A percentile compares a stretch with the other conserved stretches of the same genome.
Conservation (phyloP, 2,113 vertebrate species). For the Callocephalon fimbriatum region DNA sequence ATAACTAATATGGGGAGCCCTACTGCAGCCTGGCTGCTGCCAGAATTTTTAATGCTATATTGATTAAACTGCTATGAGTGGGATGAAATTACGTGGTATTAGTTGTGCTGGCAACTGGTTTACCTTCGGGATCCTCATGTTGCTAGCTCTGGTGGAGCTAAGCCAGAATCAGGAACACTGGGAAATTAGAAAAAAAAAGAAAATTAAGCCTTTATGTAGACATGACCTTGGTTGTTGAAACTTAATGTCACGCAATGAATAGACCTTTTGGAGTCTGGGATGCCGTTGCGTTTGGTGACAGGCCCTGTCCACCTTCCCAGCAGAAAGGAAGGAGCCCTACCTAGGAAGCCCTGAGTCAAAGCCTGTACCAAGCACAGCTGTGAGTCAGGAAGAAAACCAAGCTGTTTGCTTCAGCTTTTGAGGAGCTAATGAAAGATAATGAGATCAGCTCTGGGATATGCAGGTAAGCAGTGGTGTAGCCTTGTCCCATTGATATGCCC, state of each 20-base stretch:
- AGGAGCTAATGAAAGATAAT: neutral
- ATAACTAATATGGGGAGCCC: conserved; percentile 33
- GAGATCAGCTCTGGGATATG: neutral
- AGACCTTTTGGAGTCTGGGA: neutral
- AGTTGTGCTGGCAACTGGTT: conserved; percentile 64
- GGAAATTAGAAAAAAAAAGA: neutral
- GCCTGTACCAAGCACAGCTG: neutral
- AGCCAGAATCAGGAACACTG: conserved; percentile 50
- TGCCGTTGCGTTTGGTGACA: fast-evolving
- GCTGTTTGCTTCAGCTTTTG: neutral
- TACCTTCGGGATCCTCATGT: conserved; percentile 41
- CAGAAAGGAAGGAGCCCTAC: neutral
- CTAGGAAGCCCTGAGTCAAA: neutral
- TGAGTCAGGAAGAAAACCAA: neutral
- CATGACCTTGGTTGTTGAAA: conserved; percentile 3
- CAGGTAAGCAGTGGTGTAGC: neutral
- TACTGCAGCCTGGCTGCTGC: conserved; percentile 26
- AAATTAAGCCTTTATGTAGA: neutral
- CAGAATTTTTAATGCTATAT: conserved; percentile 60
- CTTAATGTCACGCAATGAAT: neutral
- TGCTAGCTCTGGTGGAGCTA: conserved; percentile 29
- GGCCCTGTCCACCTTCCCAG: neutral
- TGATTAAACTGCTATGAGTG: conserved; percentile 64
- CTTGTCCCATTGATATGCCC: neutral
- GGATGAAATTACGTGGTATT: conserved; percentile 64